Evolutionary conservation across 2,113 vertebrate genomes (phyloP), one percentile per base, ranked within the genome.

Genomic region (Gallinago jamesoni): DNA sequence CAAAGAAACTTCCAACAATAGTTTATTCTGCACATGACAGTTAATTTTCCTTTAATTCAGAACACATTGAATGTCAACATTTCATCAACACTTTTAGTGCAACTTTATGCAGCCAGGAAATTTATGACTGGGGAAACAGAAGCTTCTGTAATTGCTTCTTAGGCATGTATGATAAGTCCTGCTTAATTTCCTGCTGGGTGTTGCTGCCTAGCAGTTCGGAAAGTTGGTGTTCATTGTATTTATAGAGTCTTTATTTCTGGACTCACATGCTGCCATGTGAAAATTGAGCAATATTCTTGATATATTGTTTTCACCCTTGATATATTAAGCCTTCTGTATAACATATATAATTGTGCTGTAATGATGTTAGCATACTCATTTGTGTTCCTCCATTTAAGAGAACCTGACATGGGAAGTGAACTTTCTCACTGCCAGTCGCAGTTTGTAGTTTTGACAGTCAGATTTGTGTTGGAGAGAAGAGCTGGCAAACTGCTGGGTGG

Each of bases 131-230:
- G 37, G 77, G 82, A 97, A 95, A 94, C 92, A 94, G 90, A 91
- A 84, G 41, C 78, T 92, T 89, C 72, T 92, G 89, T 84, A 97
- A 88, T 66, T 66, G 52, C 64, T 77, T 93, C 89, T 93, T 90
- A 87, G 52, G 68, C 50, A 86, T 35, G 63, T 86, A 73, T 94
- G 80, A 82, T 93, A 95, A 89, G 64, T 75, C 84, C 79, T 84
- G 73, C 89, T 86, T 93, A 60, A 94, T 97, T 96, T 97, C 84
- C 74, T 97, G 66, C 79, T 82, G 56, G 60, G 45, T 96, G 33
- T 73, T 84, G 27, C 53, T 96, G 37, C 66, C 60, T 89, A 89
- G 48, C 52, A 85, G 66, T 87, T 94, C 3, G 27, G 70, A 91
- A 92, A 66, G 69, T 59, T 68, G 28, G 7, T 79, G 30, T 75